These are phyloP conservation scores for Thalpophila matura DNA, from an alignment of 2,888 invertebrate species.

Conservation along the genomic window DNA sequence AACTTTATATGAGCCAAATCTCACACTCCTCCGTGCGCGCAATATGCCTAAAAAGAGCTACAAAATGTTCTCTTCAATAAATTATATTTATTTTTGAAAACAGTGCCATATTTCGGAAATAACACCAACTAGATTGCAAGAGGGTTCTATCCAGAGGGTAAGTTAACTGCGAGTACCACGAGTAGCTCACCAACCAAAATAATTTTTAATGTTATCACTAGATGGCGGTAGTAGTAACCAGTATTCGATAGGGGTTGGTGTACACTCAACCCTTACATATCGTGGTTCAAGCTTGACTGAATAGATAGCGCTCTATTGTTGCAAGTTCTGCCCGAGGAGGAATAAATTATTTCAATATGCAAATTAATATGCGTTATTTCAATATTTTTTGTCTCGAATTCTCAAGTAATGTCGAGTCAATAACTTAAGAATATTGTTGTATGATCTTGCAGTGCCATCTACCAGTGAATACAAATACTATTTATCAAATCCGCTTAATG, in stretches of 20 bases:
- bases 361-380: too few relatives aligned
- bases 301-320: slow-evolving; percentile 3
- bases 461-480: not conserved
- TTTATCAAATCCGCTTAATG: not conserved
- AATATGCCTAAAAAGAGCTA: too few relatives aligned
- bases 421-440: too few relatives aligned
- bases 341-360: too few relatives aligned
- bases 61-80: too few relatives aligned
- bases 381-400: too few relatives aligned
- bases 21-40: too few relatives aligned
- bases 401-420: too few relatives aligned
- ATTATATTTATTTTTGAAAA: not conserved
- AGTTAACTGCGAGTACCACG: accelerated
- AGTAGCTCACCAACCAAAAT: not conserved
- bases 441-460: slow-evolving; percentile 12
- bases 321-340: not conserved
- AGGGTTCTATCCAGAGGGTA: not conserved
- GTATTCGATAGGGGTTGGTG: not conserved
- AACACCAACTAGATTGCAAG: not conserved
- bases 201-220: not conserved
- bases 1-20: too few relatives aligned
- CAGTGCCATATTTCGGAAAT: slow-evolving; percentile 12
- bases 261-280: not conserved
- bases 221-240: not conserved
- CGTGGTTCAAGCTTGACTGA: not conserved